phyloP scores from a whole-genome alignment of 1,140 invertebrate species.

The Chironomus tepperi region DNA sequence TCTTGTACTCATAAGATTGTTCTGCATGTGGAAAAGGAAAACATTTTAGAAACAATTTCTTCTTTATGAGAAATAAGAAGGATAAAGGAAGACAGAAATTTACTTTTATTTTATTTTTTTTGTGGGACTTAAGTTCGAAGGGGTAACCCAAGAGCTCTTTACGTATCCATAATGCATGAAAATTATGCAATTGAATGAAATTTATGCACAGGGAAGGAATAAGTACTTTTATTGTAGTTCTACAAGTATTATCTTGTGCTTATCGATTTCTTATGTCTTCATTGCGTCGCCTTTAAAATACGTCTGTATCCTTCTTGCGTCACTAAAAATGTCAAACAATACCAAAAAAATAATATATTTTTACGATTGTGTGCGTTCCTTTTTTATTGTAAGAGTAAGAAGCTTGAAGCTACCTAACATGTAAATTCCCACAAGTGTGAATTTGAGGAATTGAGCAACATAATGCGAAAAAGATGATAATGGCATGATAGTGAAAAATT shows the following conservation, averaged over 20 bases:
- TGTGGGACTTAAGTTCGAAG: too few relatives aligned
- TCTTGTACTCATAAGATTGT: too few relatives aligned
- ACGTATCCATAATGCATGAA: too few relatives aligned
- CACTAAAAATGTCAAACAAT: not conserved
- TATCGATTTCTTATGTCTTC: not conserved
- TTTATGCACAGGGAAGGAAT: too few relatives aligned
- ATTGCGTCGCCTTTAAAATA: not conserved
- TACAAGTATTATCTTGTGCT: not conserved
- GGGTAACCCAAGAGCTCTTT: too few relatives aligned
- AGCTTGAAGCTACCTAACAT: not conserved
- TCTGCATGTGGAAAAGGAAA: too few relatives aligned
- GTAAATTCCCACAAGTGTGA: not conserved
- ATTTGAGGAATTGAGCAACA: constrained; percentile 1
- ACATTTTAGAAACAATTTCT: too few relatives aligned
- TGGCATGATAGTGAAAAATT: not conserved
- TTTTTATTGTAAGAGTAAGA: not conserved
- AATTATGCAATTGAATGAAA: too few relatives aligned
- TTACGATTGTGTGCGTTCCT: not conserved
- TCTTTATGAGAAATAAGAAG: too few relatives aligned
- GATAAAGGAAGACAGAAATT: too few relatives aligned
- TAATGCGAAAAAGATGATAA: not conserved
- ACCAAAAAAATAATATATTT: not conserved
- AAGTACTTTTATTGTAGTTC: too few relatives aligned
- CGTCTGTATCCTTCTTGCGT: not conserved
- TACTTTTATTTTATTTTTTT: too few relatives aligned